phyloP scores from a whole-genome alignment of 2,113 vertebrate species.

The Coturnix japonica region DNA sequence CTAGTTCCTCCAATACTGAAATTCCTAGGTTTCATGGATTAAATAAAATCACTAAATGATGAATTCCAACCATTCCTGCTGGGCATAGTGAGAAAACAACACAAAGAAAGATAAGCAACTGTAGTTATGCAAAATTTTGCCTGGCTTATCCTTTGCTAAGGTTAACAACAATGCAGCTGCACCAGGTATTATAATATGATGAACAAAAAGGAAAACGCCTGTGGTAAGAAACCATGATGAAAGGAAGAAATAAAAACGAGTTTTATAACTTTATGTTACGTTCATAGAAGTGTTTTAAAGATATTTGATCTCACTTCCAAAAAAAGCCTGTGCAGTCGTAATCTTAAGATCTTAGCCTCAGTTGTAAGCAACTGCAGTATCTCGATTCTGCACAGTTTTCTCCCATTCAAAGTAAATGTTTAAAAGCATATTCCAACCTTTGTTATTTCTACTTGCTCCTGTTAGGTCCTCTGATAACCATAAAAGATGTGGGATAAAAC shows the following conservation, averaged over 20 bases:
- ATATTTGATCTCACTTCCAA: slow-evolving; percentile 1
- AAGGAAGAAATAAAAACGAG: background rate
- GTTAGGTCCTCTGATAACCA: accelerated
- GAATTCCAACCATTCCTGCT: slow-evolving; percentile 3
- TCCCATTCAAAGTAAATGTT: background rate
- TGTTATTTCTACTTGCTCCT: background rate
- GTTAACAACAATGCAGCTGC: slow-evolving; percentile 24
- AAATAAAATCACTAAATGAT: slow-evolving; percentile 11
- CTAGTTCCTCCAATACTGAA: background rate
- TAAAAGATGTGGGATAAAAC: background rate
- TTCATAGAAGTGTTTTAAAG: slow-evolving; percentile 1
- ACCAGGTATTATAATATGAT: background rate
- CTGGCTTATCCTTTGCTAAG: slow-evolving; percentile 31
- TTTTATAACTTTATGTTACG: background rate
- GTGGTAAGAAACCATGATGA: slow-evolving; percentile 17
- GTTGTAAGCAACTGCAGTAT: background rate
- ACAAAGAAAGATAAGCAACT: slow-evolving; percentile 13
- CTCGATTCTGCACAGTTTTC: background rate
- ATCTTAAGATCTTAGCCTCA: slow-evolving; percentile 1
- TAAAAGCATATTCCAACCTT: background rate
- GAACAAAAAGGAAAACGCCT: slow-evolving; percentile 23
- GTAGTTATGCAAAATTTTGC: slow-evolving; percentile 28
- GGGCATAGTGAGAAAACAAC: background rate
- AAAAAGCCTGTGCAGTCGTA: background rate
- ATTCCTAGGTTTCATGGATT: background rate